A percentile compares a stretch with the other conserved stretches of the same genome.
Conservation (phyloP, 2,113 vertebrate genomes). For the Penelope pileata region DNA sequence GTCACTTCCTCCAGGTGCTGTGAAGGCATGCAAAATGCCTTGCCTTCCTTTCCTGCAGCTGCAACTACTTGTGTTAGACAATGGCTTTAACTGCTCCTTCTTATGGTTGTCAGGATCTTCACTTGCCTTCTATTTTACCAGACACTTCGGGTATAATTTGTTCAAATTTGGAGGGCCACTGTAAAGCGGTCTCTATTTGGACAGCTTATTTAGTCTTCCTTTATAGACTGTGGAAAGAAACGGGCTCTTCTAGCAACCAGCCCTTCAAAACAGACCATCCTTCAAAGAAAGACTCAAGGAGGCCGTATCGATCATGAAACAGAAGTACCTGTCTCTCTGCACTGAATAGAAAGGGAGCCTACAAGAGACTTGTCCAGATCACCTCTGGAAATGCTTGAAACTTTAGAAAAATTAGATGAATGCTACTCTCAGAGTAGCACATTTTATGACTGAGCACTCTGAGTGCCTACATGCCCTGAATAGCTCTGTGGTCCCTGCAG, state of each 20-base stretch:
- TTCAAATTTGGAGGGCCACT: not conserved
- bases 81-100: fast-evolving
- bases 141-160: not conserved
- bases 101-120: fast-evolving
- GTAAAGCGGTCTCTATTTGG: not conserved
- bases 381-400: not conserved
- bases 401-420: not conserved
- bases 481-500: not conserved
- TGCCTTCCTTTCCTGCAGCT: not conserved
- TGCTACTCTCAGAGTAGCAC: not conserved
- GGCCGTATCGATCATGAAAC: not conserved
- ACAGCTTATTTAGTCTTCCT: not conserved
- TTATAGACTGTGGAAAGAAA: not conserved
- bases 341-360: not conserved
- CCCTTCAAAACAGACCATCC: not conserved
- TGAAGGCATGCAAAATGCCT: not conserved
- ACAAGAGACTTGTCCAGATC: not conserved
- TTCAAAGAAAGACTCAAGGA: not conserved
- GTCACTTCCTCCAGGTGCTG: not conserved
- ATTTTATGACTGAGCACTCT: not conserved
- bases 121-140: not conserved
- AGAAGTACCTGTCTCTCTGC: not conserved
- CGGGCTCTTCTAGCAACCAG: not conserved
- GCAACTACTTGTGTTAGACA: not conserved
- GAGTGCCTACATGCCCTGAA: not conserved